Conservation (phyloP, 2,888 invertebrate genomes). For the Elegia similella region DNA sequence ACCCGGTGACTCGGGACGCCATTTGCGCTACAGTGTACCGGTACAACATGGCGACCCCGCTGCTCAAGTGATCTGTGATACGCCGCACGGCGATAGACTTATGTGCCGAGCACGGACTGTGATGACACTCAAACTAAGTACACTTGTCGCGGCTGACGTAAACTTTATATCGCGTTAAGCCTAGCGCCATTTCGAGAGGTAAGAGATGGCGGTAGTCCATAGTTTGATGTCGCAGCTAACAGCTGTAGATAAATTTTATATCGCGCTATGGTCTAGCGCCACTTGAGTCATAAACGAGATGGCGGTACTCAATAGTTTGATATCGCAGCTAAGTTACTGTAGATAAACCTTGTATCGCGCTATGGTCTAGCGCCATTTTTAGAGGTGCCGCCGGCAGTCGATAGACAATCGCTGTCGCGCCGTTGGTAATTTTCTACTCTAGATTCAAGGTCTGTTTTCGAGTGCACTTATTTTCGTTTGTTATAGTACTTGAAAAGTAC, state of each 20-base stretch:
- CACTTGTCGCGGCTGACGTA: constrained; percentile 17
- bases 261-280: background rate
- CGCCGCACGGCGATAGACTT: background rate
- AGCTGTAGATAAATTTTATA: background rate
- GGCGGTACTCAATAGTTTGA: background rate
- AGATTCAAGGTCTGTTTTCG: constrained; percentile 1
- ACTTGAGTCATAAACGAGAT: background rate
- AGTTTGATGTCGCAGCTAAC: too few relatives aligned
- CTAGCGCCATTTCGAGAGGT: background rate
- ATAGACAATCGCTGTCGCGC: too few relatives aligned
- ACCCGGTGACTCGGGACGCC: constrained; percentile 33
- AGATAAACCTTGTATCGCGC: background rate
- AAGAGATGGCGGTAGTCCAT: too few relatives aligned
- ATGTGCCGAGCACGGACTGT: background rate
- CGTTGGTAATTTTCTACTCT: background rate
- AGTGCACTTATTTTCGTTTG: constrained; percentile 6
- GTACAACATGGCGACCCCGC: constrained; percentile 58
- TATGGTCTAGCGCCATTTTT: background rate
- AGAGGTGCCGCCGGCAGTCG: background rate
- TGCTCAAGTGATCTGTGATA: constrained; percentile 34
- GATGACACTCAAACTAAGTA: constrained; percentile 1
- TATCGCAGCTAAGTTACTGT: background rate
- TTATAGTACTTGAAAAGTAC: constrained; percentile 13
- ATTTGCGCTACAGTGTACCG: constrained; percentile 55
- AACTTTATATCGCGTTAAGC: background rate